Evolutionary conservation across 2,888 invertebrate genomes (phyloP).

Genomic region (Dione juno): DNA sequence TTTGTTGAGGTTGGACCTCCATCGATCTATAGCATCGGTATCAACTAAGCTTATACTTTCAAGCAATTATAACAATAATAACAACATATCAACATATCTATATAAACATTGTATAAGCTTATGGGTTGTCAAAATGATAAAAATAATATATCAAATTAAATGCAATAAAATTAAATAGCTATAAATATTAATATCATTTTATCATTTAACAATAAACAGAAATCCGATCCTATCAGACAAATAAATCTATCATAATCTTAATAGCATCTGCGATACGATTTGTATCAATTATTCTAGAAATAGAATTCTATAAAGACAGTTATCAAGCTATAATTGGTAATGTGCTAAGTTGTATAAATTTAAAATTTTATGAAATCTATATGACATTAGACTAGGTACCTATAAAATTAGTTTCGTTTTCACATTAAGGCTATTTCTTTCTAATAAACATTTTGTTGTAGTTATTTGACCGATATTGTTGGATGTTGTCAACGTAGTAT

Average conservation of each 20-base stretch:
- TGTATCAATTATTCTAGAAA: constrained; percentile 65
- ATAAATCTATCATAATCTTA: constrained; percentile 73
- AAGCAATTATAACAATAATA: no score
- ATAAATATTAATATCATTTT: constrained; percentile 24
- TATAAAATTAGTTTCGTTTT: constrained; percentile 22
- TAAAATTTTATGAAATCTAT: not conserved
- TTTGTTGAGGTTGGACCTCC: no score
- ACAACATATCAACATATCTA: no score
- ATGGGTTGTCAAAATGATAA: no score
- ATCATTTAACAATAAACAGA: constrained; percentile 39
- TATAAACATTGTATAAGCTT: no score
- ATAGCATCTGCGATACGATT: constrained; percentile 65
- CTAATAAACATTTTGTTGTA: no score
- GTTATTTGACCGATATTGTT: no score
- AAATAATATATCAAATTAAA: not conserved
- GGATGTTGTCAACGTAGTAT: no score
- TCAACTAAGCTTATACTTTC: no score
- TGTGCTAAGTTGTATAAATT: constrained; percentile 43
- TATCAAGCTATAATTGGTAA: constrained; percentile 60
- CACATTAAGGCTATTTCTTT: not conserved
- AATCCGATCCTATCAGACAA: constrained; percentile 41
- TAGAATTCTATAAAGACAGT: constrained; percentile 69
- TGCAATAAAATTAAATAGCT: not conserved
- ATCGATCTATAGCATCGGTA: no score
- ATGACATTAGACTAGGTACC: constrained; percentile 35